These are phyloP conservation scores for Rhabditoides inermis DNA, from an alignment of 2,888 invertebrate species.

Conservation along the genomic window DNA sequence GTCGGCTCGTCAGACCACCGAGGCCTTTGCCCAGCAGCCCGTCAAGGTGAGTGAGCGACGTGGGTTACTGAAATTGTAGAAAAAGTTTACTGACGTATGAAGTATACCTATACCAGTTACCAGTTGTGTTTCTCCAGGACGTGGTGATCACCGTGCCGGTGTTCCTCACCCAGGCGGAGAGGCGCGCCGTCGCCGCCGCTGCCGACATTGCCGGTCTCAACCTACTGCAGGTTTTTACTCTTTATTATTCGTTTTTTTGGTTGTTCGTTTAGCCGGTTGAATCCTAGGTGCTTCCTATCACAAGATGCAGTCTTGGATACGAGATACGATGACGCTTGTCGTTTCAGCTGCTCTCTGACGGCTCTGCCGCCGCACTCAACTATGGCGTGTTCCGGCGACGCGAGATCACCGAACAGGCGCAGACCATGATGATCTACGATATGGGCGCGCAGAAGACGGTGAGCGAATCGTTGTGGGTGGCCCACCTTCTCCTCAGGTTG, in stretches of 20 bases:
- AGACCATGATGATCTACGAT: constrained; percentile 79
- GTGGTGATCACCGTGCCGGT: constrained; percentile 91
- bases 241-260: not conserved
- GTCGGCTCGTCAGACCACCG: constrained; percentile 80
- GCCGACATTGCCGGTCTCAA: constrained; percentile 83
- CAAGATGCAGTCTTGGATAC: no score
- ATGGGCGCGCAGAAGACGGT: constrained; percentile 71
- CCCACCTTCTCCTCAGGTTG: no score
- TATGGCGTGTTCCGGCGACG: constrained; percentile 87
- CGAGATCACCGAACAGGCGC: constrained; percentile 57
- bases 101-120: no score
- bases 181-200: constrained; percentile 74
- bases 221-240: constrained; percentile 54
- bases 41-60: constrained; percentile 24
- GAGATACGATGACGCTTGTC: no score
- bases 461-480: not conserved
- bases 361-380: constrained; percentile 89
- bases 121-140: no score
- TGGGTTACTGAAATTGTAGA: no score
- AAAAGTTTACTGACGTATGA: constrained; percentile 2
- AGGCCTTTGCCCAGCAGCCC: constrained; percentile 63
- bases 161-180: constrained; percentile 90
- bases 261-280: not conserved
- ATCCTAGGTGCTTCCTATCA: no score
- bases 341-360: constrained; percentile 83